Percentiles rank a stretch among this genome's conserved stretches.
These are phyloP conservation scores for Catagonus wagneri DNA, from an alignment of 2,113 vertebrate species.

Conservation along the genomic window DNA sequence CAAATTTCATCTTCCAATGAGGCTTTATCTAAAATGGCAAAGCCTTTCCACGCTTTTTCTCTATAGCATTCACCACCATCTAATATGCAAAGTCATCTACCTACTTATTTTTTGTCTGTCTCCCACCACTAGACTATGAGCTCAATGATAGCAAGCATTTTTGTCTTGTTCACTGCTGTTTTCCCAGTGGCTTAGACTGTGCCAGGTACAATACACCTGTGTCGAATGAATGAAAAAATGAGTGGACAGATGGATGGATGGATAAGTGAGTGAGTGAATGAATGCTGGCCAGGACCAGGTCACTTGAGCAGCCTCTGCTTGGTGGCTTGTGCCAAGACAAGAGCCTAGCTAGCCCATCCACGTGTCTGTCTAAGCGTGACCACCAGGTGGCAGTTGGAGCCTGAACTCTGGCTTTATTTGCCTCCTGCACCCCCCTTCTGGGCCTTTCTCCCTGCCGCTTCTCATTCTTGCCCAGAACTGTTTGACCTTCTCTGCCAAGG, in stretches of 20 bases:
- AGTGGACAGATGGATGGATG: background rate
- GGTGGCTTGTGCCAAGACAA: background rate
- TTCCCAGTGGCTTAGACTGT: background rate
- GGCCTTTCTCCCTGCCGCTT: background rate
- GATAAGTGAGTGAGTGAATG: constrained; percentile 16
- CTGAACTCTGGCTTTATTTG: background rate
- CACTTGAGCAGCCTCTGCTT: background rate
- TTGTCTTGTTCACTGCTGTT: constrained; percentile 11
- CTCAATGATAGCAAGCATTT: background rate
- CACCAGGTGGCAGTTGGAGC: constrained; percentile 74
- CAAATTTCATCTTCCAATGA: constrained; percentile 33
- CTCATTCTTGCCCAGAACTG: constrained; percentile 8
- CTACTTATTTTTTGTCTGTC: background rate
- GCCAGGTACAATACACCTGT: background rate
- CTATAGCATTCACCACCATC: background rate
- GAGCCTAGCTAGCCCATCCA: background rate
- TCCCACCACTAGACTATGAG: background rate
- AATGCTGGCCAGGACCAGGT: background rate
- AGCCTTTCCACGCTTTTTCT: background rate
- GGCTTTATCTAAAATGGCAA: constrained; percentile 38
- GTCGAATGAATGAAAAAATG: constrained; percentile 27
- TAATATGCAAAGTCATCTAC: background rate
- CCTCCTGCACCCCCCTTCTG: background rate
- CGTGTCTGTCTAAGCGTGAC: constrained; percentile 35
- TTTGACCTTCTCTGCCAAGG: background rate